Evolutionary conservation across 1,140 invertebrate genomes (phyloP).

Genomic region (Drosophila bocqueti): DNA sequence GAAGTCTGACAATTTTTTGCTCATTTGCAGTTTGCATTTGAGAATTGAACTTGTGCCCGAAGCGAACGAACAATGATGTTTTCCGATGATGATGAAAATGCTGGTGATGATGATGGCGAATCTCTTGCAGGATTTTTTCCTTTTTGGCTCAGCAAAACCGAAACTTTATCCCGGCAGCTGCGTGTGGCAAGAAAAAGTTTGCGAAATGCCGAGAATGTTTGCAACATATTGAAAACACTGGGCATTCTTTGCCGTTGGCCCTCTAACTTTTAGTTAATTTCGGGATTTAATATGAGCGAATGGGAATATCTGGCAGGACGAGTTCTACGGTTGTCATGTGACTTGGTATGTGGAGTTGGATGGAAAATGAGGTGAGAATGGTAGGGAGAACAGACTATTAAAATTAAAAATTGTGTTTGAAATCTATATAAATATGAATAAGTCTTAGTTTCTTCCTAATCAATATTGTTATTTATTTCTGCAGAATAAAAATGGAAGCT

Average conservation of each 20-base stretch:
- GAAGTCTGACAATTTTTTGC: constrained; percentile 64
- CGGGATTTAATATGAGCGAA: constrained; percentile 28
- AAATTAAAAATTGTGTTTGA: background rate
- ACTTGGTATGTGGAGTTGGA: background rate
- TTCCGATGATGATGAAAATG: constrained; percentile 33
- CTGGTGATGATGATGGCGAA: constrained; percentile 54
- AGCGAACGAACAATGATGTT: constrained; percentile 45
- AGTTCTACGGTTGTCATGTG: constrained; percentile 4
- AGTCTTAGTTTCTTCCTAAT: no score
- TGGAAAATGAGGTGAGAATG: background rate
- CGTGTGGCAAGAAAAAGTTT: constrained; percentile 66
- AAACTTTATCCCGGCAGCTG: constrained; percentile 71
- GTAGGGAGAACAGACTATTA: background rate
- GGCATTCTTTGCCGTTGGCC: constrained; percentile 52
- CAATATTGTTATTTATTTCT: no score
- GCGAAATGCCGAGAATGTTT: constrained; percentile 68
- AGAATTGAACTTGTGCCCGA: constrained; percentile 60
- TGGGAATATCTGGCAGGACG: background rate
- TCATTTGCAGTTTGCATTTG: constrained; percentile 74
- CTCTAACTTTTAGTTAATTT: constrained; percentile 26
- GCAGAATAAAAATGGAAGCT: no score
- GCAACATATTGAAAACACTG: constrained; percentile 75
- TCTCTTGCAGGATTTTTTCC: constrained; percentile 33
- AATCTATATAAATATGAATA: background rate
- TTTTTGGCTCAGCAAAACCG: constrained; percentile 27